phyloP scores from a whole-genome alignment of 1,140 invertebrate genomes.

The Eumaeus atala region DNA sequence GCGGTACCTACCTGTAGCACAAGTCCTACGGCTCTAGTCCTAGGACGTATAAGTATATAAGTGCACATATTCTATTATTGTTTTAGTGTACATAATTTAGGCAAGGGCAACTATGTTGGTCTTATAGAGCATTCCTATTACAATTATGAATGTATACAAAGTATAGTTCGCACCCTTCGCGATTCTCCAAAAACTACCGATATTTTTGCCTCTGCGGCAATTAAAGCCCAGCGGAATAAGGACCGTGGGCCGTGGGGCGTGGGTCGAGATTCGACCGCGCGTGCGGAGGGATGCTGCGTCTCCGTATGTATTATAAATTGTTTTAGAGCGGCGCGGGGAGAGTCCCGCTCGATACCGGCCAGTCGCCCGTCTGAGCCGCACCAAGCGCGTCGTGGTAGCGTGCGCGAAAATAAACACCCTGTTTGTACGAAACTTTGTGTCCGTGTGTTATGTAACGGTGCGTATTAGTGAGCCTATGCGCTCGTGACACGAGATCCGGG shows the following conservation, averaged over 20 bases:
- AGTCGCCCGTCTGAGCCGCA: constrained; percentile 49
- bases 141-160: constrained; percentile 51
- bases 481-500: no score
- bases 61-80: no score
- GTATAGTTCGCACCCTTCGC: constrained; percentile 66
- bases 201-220: constrained; percentile 69
- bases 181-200: constrained; percentile 58
- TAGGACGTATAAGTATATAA: no score
- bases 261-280: constrained; percentile 33
- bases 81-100: no score
- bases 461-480: constrained; percentile 14
- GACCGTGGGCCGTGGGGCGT: constrained; percentile 19
- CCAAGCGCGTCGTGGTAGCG: constrained; percentile 30
- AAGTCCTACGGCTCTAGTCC: no score
- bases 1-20: no score
- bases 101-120: no score
- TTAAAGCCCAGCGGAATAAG: constrained; percentile 21
- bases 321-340: constrained; percentile 68
- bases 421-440: constrained; percentile 18
- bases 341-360: constrained; percentile 63
- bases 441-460: constrained; percentile 24
- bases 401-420: constrained; percentile 31
- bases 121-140: no score
- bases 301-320: constrained; percentile 74
- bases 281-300: constrained; percentile 61